Conservation (phyloP, 2,113 vertebrate species). For the Megaptera novaeangliae region DNA sequence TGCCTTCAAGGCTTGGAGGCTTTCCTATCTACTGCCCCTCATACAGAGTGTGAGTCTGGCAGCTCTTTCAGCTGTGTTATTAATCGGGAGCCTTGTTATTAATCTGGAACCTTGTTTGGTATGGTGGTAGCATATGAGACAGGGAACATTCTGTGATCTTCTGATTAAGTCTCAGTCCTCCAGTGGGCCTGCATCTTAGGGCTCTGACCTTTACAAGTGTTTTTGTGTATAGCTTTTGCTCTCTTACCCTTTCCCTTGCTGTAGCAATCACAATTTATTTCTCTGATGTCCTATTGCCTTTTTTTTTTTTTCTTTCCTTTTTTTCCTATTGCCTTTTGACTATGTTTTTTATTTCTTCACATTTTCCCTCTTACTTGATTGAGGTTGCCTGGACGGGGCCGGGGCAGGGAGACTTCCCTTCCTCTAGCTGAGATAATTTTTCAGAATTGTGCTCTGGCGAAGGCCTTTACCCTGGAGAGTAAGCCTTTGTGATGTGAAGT, state of each 20-base stretch:
- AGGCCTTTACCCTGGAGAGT: background rate
- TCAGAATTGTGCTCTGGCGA: background rate
- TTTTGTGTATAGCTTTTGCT: background rate
- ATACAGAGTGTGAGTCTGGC: background rate
- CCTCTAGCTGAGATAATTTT: background rate
- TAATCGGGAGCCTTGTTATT: background rate
- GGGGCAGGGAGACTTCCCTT: background rate
- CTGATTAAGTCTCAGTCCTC: background rate
- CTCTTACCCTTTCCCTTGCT: background rate
- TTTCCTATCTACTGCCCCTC: background rate
- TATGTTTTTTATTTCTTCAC: background rate
- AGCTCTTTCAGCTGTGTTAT: background rate
- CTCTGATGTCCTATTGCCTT: background rate
- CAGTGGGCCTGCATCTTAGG: background rate
- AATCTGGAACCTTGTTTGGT: background rate
- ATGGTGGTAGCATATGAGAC: no score
- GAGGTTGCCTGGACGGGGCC: accelerated
- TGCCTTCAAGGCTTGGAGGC: background rate
- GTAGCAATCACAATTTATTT: background rate
- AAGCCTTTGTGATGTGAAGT: background rate
- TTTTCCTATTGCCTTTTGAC: background rate
- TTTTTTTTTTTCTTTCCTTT: background rate
- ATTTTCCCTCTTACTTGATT: background rate
- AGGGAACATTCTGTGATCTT: background rate
- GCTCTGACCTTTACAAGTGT: background rate